phyloP scores from a whole-genome alignment of 1,140 invertebrate genomes.

The Trichoplusia ni region DNA sequence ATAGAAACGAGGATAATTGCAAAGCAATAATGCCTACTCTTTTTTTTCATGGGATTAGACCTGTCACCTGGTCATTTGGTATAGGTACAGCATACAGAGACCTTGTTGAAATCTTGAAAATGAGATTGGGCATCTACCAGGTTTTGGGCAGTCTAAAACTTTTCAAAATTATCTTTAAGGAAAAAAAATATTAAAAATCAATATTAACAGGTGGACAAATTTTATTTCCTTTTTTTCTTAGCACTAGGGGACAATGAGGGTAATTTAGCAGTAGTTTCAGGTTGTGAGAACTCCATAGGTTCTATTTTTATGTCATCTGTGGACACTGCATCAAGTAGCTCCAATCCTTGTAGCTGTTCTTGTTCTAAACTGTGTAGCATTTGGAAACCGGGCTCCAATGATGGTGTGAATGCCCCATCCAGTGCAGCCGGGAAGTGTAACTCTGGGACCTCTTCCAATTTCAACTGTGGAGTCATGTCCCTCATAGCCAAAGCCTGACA shows the following conservation, averaged over 20 bases:
- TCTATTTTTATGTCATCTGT: slow-evolving; percentile 74
- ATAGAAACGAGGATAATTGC: too few species aligned
- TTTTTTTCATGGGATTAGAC: too few species aligned
- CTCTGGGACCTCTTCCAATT: slow-evolving; percentile 77
- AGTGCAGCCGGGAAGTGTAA: slow-evolving; percentile 78
- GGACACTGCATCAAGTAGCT: slow-evolving; percentile 66
- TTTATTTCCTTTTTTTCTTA: slow-evolving; percentile 77
- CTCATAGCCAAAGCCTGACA: slow-evolving; percentile 65
- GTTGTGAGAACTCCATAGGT: slow-evolving; percentile 67
- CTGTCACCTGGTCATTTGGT: too few species aligned
- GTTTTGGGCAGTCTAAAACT: too few species aligned
- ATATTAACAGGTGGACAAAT: background rate
- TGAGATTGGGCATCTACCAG: too few species aligned
- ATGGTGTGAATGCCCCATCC: slow-evolving; percentile 75
- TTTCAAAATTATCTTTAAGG: too few species aligned
- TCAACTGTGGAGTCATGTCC: slow-evolving; percentile 69
- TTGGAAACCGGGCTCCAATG: slow-evolving; percentile 77
- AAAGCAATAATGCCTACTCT: too few species aligned
- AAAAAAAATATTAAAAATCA: too few species aligned
- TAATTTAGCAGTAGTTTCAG: slow-evolving; percentile 60
- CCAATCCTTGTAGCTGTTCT: slow-evolving; percentile 73
- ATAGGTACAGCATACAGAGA: too few species aligned
- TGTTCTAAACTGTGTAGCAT: slow-evolving; percentile 78
- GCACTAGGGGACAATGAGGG: slow-evolving; percentile 68
- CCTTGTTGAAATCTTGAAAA: too few species aligned